These are phyloP conservation scores for Nyctereutes procyonoides DNA, from an alignment of 2,113 vertebrate genomes.

Conservation along the genomic window DNA sequence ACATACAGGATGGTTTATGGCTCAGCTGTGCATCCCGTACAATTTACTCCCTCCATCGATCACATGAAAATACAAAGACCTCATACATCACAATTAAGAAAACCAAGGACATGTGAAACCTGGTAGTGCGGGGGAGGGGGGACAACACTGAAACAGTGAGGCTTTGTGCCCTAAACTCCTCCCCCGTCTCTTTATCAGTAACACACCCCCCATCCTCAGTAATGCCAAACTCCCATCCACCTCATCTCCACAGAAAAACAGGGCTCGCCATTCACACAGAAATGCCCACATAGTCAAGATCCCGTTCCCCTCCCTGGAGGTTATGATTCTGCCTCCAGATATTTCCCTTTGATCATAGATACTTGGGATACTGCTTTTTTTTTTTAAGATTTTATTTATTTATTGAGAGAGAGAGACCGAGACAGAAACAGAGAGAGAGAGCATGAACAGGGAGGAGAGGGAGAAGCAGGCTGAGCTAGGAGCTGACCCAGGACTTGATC, in stretches of 20 bases:
- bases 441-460: no score
- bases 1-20: neutral
- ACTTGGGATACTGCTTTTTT: neutral
- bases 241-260: neutral
- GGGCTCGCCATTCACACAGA: neutral
- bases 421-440: no score
- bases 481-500: no score
- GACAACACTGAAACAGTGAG: neutral
- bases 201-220: no score
- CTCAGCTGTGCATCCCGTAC: neutral
- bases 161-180: no score
- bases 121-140: fast-evolving
- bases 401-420: no score
- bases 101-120: neutral
- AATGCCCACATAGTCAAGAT: fast-evolving
- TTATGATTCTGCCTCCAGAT: neutral
- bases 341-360: neutral
- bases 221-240: no score
- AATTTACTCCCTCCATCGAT: neutral
- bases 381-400: no score
- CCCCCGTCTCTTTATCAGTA: neutral
- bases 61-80: neutral
- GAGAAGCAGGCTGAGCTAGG: no score
- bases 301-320: fast-evolving
- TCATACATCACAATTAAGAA: neutral